Conservation (phyloP, 2,113 vertebrate genomes). For the Lampris megalopsis region DNA sequence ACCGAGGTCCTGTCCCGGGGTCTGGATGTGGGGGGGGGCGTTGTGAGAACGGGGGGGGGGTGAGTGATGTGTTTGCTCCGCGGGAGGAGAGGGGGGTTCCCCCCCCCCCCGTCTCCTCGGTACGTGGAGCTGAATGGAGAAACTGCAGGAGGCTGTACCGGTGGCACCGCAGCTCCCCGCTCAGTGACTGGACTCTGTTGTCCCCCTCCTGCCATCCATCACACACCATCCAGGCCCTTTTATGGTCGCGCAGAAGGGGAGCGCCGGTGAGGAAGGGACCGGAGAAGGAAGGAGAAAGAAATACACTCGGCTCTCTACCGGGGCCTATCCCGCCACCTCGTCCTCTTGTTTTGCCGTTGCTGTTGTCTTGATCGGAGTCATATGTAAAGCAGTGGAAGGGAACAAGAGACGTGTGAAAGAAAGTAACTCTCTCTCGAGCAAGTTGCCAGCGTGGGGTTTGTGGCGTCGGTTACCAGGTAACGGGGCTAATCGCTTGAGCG, state of each 20-base stretch:
- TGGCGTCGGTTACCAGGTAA: slow-evolving; percentile 64
- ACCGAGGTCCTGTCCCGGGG: slow-evolving; percentile 53
- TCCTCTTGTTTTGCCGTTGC: too few species aligned
- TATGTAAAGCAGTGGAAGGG: too few species aligned
- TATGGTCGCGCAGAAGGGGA: slow-evolving; percentile 59
- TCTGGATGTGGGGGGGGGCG: slow-evolving; percentile 30
- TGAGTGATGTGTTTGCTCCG: slow-evolving; percentile 51
- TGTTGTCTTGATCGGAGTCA: too few species aligned
- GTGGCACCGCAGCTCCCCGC: slow-evolving; percentile 48
- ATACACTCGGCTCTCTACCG: too few species aligned
- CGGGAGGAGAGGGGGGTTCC: slow-evolving; percentile 44
- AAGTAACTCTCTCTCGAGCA: neutral
- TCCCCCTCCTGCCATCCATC: slow-evolving; percentile 51
- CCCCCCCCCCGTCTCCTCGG: slow-evolving; percentile 43
- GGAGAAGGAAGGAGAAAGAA: slow-evolving; percentile 4
- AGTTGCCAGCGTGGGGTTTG: neutral
- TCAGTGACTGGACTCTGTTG: slow-evolving; percentile 26
- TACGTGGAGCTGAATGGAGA: slow-evolving; percentile 63
- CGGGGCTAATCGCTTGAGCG: slow-evolving; percentile 21
- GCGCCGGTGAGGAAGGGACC: slow-evolving; percentile 3
- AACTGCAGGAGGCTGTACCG: slow-evolving; percentile 54
- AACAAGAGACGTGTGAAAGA: too few species aligned
- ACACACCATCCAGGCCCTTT: slow-evolving; percentile 63
- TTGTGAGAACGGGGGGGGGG: slow-evolving; percentile 11
- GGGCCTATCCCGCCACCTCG: too few species aligned